Conservation (phyloP, 2,113 vertebrate genomes). For the Upupa epops region DNA sequence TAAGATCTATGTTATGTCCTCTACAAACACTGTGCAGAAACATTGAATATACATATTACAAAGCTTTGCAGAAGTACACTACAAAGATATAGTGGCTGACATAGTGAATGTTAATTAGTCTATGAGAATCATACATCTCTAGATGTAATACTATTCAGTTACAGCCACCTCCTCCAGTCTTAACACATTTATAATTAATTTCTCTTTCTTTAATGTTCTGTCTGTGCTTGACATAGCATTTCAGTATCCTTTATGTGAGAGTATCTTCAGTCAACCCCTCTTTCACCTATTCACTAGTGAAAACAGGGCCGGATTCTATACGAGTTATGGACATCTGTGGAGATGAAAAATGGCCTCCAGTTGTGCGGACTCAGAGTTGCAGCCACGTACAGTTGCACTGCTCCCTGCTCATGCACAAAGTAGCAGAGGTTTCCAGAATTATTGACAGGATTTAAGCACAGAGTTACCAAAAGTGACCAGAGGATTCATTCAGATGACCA, state of each 20-base stretch:
- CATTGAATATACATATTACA: neutral
- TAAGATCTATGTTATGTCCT: neutral
- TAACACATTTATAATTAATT: neutral
- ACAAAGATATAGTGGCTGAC: neutral
- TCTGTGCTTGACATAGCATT: neutral
- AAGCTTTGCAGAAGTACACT: neutral
- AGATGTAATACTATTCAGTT: neutral
- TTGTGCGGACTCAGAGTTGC: neutral
- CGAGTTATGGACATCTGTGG: fast-evolving
- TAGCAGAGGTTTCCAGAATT: neutral
- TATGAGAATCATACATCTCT: neutral
- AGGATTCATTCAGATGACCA: neutral
- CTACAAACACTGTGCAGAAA: neutral
- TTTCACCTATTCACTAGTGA: neutral
- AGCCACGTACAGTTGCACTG: neutral
- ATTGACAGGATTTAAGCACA: neutral
- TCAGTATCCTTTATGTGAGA: neutral
- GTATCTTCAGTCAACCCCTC: neutral
- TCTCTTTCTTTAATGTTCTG: neutral
- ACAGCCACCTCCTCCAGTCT: neutral
- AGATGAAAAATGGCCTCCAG: neutral
- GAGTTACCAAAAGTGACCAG: neutral
- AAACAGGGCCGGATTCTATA: neutral
- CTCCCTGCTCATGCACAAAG: fast-evolving
- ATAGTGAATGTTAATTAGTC: neutral